Conservation (phyloP, 1,140 invertebrate species). For the Apis laboriosa region DNA sequence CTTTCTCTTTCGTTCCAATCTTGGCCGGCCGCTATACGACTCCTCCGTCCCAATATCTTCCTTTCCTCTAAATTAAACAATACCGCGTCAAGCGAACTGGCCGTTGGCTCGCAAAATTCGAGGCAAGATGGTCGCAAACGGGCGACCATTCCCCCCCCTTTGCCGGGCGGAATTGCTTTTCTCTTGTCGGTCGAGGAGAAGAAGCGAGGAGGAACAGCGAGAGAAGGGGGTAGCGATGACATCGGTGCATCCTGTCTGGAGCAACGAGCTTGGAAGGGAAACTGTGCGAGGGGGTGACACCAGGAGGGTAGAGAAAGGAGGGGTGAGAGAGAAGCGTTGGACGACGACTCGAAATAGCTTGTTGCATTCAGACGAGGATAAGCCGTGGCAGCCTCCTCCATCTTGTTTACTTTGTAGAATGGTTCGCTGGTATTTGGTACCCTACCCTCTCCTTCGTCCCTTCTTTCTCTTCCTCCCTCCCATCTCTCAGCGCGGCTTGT, state of each 20-base stretch:
- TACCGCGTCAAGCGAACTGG: not conserved
- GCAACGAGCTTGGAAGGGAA: slow-evolving; percentile 24
- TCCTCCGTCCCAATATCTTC: no score
- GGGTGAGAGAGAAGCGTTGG: slow-evolving; percentile 18
- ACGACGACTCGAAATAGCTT: slow-evolving; percentile 70
- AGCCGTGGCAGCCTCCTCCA: slow-evolving; percentile 66
- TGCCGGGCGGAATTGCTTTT: slow-evolving; percentile 21
- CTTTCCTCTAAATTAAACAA: not conserved
- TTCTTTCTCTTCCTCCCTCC: not conserved
- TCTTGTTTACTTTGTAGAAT: slow-evolving; percentile 75
- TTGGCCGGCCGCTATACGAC: no score
- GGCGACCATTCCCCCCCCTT: not conserved
- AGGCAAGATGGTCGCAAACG: not conserved
- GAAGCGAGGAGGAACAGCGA: not conserved
- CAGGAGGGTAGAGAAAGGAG: slow-evolving; percentile 32
- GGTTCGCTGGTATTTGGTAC: slow-evolving; percentile 64
- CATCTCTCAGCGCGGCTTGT: slow-evolving; percentile 34
- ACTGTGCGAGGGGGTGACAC: slow-evolving; percentile 23
- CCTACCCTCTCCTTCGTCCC: slow-evolving; percentile 39
- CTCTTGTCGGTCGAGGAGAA: slow-evolving; percentile 1
- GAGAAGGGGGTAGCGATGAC: slow-evolving; percentile 5
- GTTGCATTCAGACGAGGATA: slow-evolving; percentile 73
- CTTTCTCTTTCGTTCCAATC: no score
- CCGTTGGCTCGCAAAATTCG: not conserved
- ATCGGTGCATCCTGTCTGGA: slow-evolving; percentile 24